Base-by-base conservation (phyloP, 2,113 vertebrate genomes). In the Oenanthe melanoleuca region DNA sequence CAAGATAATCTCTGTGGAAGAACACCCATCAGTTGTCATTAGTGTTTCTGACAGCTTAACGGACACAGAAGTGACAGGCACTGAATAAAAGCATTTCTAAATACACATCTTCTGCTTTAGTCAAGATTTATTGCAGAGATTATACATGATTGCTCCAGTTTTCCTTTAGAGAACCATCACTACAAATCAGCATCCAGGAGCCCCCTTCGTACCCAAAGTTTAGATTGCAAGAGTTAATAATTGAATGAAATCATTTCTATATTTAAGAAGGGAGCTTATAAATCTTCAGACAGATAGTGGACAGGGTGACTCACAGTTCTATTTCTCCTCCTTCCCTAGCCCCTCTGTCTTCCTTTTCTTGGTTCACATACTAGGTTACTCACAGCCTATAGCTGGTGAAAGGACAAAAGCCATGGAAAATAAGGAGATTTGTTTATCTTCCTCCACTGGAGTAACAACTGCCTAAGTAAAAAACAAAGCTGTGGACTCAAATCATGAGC, bases 181-280 rank as follows among this genome's bases (percentile, higher is more conserved):
- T 86, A 34, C 60, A 72, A 96, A 97, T 96, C 82, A 97, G 89
- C 60, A 90, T 93, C 67, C 57, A 78, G 85, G 50, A 83, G 40
- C 49, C 85, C 85, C 71, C 80, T 86, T 86, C 69, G 63, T 26
- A 91, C 18, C 52, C 49, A 80, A 56, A 29, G 71, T 89, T 88
- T 61, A 86, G 64, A n/a, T 90, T 92, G 85, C 79, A 92, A 92
- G 88, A 96, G 92, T 93, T 96, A 95, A 96, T 94, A 95, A 93
- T 33, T 90, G 67, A 96, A 89, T 96, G 93, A 97, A 96, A 94
- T 93, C 14, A 96, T 77, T 93, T 94, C 93, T 95, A 94, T 96
- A 94, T 96, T 88, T 97, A 95, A 94, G 81, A 87, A 89, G 60
- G 50, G 52, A 89, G 71, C 38, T 92, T 56, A 96, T 82, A 92